phyloP scores from a whole-genome alignment of 2,797 vertebrate species.

The Gymnothorax reevesii region DNA sequence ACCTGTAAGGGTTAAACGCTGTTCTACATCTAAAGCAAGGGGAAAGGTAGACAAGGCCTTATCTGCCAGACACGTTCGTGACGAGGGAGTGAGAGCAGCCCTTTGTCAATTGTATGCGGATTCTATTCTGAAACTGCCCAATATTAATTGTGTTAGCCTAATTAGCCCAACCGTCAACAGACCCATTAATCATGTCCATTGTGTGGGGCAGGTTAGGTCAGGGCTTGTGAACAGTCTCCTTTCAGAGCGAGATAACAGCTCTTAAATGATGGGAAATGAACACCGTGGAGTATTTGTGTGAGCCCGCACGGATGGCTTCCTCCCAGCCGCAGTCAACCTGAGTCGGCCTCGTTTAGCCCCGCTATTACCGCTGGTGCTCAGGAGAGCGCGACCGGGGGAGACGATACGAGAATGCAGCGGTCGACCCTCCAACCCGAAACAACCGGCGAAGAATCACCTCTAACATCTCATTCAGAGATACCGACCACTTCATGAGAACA shows the following conservation, averaged over 20 bases:
- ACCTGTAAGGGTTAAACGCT: background rate
- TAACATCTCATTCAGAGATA: background rate
- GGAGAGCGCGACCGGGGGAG: background rate
- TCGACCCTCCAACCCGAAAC: background rate
- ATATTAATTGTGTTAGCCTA: conserved; percentile 45
- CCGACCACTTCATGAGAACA: no score
- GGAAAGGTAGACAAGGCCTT: background rate
- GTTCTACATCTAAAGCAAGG: background rate
- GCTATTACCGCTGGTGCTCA: background rate
- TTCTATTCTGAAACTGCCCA: conserved; percentile 45
- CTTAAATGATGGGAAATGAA: background rate
- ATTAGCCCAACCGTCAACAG: conserved; percentile 24
- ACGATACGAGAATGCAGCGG: background rate
- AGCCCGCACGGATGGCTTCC: background rate
- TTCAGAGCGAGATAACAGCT: conserved; percentile 4
- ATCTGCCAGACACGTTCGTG: background rate
- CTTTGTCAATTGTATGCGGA: conserved; percentile 36
- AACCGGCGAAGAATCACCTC: background rate
- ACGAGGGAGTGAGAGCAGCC: background rate
- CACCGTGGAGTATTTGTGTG: background rate
- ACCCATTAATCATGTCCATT: conserved; percentile 25
- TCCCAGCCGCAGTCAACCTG: background rate
- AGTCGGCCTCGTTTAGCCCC: background rate
- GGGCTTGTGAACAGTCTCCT: background rate
- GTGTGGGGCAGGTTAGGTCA: background rate